These are phyloP conservation scores for Cervus canadensis DNA, from an alignment of 2,113 vertebrate species.

Conservation along the genomic window DNA sequence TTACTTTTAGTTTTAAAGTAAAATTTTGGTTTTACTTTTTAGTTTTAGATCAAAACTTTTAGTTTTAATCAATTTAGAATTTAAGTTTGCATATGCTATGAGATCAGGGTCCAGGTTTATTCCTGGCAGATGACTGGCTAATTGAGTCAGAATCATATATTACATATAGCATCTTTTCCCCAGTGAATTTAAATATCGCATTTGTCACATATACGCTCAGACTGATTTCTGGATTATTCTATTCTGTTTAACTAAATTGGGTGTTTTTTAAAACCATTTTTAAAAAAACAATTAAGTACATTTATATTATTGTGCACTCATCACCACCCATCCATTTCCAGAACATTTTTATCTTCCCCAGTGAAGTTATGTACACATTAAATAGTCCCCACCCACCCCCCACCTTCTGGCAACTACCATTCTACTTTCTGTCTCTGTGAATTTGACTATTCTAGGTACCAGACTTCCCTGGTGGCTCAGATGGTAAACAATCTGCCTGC, in stretches of 20 bases:
- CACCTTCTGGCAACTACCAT: neutral
- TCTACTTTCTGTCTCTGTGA: neutral
- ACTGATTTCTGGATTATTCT: neutral
- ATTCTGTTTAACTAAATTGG: neutral
- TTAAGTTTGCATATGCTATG: neutral
- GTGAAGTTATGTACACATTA: neutral
- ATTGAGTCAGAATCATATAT: neutral
- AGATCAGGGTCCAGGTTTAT: neutral
- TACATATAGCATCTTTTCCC: neutral
- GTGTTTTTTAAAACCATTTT: neutral
- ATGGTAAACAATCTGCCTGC: neutral
- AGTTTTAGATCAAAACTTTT: neutral
- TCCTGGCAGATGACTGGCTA: neutral
- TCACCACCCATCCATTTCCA: neutral
- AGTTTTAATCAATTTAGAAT: neutral
- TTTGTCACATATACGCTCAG: neutral
- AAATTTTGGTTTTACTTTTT: no score
- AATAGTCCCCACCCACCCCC: neutral
- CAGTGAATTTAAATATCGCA: neutral
- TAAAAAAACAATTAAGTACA: neutral
- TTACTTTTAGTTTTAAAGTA: neutral
- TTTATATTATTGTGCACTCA: neutral
- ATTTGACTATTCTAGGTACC: neutral
- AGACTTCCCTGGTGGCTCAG: neutral
- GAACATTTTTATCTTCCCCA: neutral